Conservation (phyloP, 2,113 vertebrate species). For the Peucedramus taeniatus region DNA sequence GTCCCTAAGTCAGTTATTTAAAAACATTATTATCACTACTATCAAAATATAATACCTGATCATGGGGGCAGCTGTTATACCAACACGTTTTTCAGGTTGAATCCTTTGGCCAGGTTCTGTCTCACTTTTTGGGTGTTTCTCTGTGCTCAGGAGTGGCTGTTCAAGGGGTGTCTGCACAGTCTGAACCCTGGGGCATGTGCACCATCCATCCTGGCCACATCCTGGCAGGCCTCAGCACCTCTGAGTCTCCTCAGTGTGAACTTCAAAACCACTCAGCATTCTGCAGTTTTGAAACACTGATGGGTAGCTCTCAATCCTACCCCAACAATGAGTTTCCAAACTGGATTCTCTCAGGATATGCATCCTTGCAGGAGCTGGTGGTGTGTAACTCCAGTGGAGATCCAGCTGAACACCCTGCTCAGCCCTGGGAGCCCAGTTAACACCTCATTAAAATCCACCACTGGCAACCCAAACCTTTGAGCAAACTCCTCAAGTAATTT, state of each 20-base stretch:
- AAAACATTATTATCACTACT: not conserved
- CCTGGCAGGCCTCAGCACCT: not conserved
- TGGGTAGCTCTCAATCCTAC: not conserved
- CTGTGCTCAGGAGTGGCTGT: not conserved
- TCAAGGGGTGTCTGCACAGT: not conserved
- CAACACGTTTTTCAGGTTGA: rapidly evolving
- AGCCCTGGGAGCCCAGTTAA: not conserved
- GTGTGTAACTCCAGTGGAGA: not conserved
- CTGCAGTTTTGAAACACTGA: not conserved
- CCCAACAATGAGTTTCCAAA: rapidly evolving
- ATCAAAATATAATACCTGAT: not conserved
- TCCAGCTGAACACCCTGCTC: not conserved
- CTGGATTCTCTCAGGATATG: not conserved
- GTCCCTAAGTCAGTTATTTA: not conserved
- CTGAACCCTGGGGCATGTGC: not conserved
- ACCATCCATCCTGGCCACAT: not conserved
- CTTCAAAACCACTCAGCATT: not conserved
- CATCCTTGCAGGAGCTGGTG: not conserved
- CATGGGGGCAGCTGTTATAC: not conserved
- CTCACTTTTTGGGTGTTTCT: not conserved
- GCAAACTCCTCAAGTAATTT: not conserved
- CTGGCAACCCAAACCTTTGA: not conserved
- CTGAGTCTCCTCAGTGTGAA: not conserved
- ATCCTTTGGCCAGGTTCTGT: not conserved
- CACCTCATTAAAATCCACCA: not conserved